Evolutionary conservation across 2,888 invertebrate genomes (phyloP).

Genomic region (Trissonchulus latispiculum): DNA sequence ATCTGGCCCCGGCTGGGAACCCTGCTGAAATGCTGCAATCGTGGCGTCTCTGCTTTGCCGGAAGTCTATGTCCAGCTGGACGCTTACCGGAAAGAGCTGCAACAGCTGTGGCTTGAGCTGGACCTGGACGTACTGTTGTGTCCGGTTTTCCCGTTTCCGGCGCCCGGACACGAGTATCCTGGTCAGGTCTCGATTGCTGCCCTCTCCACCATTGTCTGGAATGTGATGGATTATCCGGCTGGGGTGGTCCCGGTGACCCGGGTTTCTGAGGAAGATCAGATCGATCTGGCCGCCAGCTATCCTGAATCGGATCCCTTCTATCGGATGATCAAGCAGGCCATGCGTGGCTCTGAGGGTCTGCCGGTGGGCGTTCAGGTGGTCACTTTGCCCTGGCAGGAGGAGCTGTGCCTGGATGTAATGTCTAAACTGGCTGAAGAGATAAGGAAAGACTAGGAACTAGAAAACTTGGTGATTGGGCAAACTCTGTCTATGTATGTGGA

Average conservation of each 20-base stretch:
- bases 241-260: conserved; percentile 44
- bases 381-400: conserved; percentile 15
- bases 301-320: conserved; percentile 8
- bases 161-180: conserved; percentile 36
- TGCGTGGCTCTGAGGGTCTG: conserved; percentile 1
- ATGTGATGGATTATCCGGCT: conserved; percentile 43
- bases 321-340: background rate
- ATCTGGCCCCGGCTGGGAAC: background rate
- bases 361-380: conserved; percentile 19
- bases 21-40: conserved; percentile 22
- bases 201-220: conserved; percentile 40
- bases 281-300: conserved; percentile 7
- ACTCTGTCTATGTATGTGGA: no score
- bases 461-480: no score
- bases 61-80: conserved; percentile 35
- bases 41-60: conserved; percentile 31
- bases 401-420: conserved; percentile 13
- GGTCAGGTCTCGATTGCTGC: conserved; percentile 31
- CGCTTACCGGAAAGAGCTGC: conserved; percentile 31
- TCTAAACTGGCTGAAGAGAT: no score
- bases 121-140: conserved; percentile 44
- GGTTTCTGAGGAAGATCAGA: background rate
- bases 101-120: conserved; percentile 28
- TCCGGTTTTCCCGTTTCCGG: conserved; percentile 41
- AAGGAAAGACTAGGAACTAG: no score